Conservation (phyloP, 2,797 vertebrate genomes). For the Lateolabrax maculatus region DNA sequence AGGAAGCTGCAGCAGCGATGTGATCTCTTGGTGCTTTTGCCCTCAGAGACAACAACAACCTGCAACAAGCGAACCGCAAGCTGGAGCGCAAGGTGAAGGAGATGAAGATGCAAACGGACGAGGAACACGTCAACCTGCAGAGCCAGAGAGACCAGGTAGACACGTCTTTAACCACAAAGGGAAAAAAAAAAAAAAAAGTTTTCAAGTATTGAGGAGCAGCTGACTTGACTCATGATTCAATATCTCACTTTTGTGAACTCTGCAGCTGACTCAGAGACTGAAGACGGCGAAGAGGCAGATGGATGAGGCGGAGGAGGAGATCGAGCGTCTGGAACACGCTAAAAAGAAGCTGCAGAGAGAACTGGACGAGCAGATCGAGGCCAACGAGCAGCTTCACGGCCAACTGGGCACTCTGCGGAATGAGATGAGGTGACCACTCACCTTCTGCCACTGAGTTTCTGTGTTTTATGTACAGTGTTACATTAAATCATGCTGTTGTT, state of each 20-base stretch:
- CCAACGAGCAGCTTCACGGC: conserved; percentile 92
- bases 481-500: not conserved
- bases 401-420: conserved; percentile 89
- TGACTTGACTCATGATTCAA: conserved; percentile 5
- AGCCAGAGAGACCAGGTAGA: conserved; percentile 96
- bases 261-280: conserved; percentile 93
- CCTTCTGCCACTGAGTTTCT: not conserved
- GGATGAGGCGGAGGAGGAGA: conserved; percentile 97
- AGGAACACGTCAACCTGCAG: conserved; percentile 92
- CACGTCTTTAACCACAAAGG: not conserved
- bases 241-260: conserved; percentile 39
- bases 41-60: conserved; percentile 91
- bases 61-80: conserved; percentile 93
- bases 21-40: conserved; percentile 49
- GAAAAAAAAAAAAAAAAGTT: not conserved
- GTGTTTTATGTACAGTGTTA: not conserved
- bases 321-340: conserved; percentile 92
- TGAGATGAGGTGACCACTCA: conserved; percentile 87
- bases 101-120: conserved; percentile 94
- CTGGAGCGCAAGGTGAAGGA: conserved; percentile 97
- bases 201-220: not conserved
- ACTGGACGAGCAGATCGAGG: conserved; percentile 93
- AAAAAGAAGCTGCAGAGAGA: conserved; percentile 98
- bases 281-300: conserved; percentile 97
- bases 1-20: conserved; percentile 45